Evolutionary conservation across 2,113 vertebrate genomes (phyloP).

Genomic region (Heterocephalus glaber): DNA sequence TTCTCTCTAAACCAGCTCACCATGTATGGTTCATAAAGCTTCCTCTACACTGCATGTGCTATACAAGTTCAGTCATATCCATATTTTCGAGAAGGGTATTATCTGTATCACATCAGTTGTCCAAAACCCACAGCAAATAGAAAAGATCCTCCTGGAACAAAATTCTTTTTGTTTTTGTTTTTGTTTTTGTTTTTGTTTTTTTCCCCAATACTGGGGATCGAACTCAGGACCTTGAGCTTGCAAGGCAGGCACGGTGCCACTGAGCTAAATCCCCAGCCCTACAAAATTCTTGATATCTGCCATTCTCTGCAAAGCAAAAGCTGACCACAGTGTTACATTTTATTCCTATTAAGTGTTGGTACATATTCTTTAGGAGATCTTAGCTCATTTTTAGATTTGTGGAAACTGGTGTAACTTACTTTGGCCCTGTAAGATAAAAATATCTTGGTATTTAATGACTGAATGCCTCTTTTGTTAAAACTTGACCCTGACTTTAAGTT

Average conservation of each 20-base stretch:
- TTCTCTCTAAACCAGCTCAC: not conserved
- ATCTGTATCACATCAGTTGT: not conserved
- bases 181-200: too few species aligned
- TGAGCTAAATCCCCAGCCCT: too few species aligned
- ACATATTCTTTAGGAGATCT: not conserved
- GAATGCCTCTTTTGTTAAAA: conserved; percentile 49
- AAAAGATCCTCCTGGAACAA: not conserved
- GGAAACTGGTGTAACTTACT: conserved; percentile 52
- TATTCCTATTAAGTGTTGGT: not conserved
- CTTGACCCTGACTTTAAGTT: conserved; percentile 69
- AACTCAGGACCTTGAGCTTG: too few species aligned
- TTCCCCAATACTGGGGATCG: too few species aligned
- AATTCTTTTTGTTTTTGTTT: too few species aligned
- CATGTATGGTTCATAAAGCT: not conserved
- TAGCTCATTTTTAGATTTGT: not conserved
- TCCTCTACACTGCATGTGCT: not conserved
- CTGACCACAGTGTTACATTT: not conserved
- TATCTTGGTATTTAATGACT: not conserved
- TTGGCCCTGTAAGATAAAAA: conserved; percentile 31
- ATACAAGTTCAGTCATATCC: not conserved
- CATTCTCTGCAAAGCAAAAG: conserved; percentile 30
- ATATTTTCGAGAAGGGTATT: not conserved
- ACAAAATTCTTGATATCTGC: not conserved
- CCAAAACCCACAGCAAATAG: not conserved
- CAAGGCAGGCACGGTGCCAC: too few species aligned